phyloP scores from a whole-genome alignment of 92 coral and sea anemone genomes.

The Epizoanthus rinbou region DNA sequence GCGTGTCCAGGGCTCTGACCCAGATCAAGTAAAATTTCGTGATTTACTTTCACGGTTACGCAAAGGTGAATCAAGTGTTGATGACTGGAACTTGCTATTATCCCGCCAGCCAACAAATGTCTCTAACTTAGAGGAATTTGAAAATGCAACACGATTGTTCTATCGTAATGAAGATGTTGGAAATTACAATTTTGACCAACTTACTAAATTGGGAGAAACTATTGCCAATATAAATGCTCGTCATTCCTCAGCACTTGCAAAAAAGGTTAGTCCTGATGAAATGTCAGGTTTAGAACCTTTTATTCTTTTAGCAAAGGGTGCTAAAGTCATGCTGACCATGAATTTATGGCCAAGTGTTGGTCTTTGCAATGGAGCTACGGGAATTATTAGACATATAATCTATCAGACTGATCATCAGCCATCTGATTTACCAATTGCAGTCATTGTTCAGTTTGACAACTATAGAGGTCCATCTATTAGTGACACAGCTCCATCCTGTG shows the following conservation, averaged over 20 bases:
- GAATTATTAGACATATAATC: constrained; percentile 17
- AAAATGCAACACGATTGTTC: constrained; percentile 33
- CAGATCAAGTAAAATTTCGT: constrained; percentile 46
- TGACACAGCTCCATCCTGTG: constrained; percentile 49
- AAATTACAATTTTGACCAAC: constrained; percentile 46
- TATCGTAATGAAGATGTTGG: constrained; percentile 40
- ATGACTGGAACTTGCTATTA: constrained; percentile 61
- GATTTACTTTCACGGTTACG: constrained; percentile 46
- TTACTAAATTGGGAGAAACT: constrained; percentile 40
- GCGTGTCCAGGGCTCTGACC: constrained; percentile 47
- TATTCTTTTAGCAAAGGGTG: constrained; percentile 37
- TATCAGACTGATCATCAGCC: constrained; percentile 44
- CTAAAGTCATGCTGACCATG: constrained; percentile 52
- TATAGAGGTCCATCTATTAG: constrained; percentile 57
- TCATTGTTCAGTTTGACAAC: constrained; percentile 60
- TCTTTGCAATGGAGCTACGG: constrained; percentile 57
- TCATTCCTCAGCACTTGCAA: constrained; percentile 40
- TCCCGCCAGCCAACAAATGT: constrained; percentile 58
- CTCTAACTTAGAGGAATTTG: constrained; percentile 49
- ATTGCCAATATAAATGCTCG: constrained; percentile 39
- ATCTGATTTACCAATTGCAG: constrained; percentile 60
- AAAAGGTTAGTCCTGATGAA: constrained; percentile 38
- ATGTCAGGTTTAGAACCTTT: constrained; percentile 49
- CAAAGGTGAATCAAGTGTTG: constrained; percentile 53
- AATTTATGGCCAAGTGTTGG: constrained; percentile 56